Evolutionary conservation across 2,888 invertebrate genomes (phyloP).

Genomic region (Ganaspis brasiliensis): DNA sequence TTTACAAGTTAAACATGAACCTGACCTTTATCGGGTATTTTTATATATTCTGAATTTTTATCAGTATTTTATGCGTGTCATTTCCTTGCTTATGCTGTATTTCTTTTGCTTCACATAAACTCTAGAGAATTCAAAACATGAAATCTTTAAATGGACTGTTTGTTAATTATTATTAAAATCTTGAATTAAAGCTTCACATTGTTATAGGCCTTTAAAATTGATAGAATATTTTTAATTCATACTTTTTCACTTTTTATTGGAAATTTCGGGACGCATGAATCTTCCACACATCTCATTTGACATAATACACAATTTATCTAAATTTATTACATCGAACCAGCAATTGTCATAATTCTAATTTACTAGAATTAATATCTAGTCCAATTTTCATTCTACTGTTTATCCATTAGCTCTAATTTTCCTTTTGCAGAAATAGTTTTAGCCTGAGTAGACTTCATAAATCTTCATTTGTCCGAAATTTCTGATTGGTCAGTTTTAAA

Average conservation of each 20-base stretch:
- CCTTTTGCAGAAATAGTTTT: no score
- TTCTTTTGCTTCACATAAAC: slow-evolving; percentile 14
- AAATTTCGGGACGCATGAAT: no score
- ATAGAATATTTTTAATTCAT: neutral
- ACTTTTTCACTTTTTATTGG: neutral
- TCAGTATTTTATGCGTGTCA: slow-evolving; percentile 19
- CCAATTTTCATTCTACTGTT: no score
- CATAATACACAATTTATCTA: no score
- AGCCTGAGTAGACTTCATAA: no score
- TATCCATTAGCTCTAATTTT: no score
- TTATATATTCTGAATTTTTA: slow-evolving; percentile 32
- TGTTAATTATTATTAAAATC: neutral
- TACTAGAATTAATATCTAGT: no score
- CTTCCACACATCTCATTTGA: no score
- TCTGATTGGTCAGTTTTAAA: no score
- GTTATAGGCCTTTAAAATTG: neutral
- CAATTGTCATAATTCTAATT: no score
- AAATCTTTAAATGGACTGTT: neutral
- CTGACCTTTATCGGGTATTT: slow-evolving; percentile 19
- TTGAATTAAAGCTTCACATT: neutral
- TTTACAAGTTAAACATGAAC: neutral
- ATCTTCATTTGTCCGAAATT: no score
- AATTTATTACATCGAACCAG: no score
- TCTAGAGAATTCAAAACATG: neutral
- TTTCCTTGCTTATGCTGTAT: slow-evolving; percentile 6